These are phyloP conservation scores for Hemitrygon akajei DNA, from an alignment of 2,797 vertebrate genomes.

Conservation along the genomic window DNA sequence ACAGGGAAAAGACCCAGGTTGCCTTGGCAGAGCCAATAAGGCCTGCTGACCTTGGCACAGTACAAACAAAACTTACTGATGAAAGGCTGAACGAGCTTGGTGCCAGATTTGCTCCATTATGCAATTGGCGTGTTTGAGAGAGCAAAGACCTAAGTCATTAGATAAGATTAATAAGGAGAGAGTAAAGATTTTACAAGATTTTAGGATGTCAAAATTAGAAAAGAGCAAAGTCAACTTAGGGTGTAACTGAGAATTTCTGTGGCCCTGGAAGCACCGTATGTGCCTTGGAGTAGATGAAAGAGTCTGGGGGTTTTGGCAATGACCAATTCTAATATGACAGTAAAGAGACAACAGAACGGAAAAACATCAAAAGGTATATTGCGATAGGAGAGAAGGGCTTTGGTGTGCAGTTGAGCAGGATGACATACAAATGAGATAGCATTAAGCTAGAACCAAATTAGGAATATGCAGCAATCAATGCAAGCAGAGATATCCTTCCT, in stretches of 20 bases:
- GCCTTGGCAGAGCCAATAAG: not conserved
- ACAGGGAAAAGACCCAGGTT: not conserved
- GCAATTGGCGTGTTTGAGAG: not conserved
- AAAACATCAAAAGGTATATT: not conserved
- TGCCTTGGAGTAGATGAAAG: not conserved
- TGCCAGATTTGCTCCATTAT: not conserved
- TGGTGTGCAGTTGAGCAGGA: not conserved
- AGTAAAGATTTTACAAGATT: not conserved
- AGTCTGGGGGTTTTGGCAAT: not conserved
- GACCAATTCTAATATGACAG: not conserved
- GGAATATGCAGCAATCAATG: not conserved
- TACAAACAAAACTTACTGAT: not conserved
- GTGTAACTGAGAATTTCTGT: not conserved
- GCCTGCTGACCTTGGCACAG: not conserved
- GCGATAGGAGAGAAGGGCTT: not conserved
- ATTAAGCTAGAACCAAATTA: not conserved
- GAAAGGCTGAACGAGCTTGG: not conserved
- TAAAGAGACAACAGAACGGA: not conserved
- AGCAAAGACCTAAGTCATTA: not conserved
- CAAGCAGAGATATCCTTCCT: not conserved
- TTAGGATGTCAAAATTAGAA: not conserved
- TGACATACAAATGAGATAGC: not conserved
- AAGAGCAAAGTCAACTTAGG: not conserved
- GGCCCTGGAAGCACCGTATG: not conserved
- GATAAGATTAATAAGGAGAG: not conserved